Percentiles rank a stretch among this genome's conserved stretches.
These are phyloP conservation scores for Saguinus imperator DNA, from an alignment of 2,113 vertebrate species.

Conservation along the genomic window DNA sequence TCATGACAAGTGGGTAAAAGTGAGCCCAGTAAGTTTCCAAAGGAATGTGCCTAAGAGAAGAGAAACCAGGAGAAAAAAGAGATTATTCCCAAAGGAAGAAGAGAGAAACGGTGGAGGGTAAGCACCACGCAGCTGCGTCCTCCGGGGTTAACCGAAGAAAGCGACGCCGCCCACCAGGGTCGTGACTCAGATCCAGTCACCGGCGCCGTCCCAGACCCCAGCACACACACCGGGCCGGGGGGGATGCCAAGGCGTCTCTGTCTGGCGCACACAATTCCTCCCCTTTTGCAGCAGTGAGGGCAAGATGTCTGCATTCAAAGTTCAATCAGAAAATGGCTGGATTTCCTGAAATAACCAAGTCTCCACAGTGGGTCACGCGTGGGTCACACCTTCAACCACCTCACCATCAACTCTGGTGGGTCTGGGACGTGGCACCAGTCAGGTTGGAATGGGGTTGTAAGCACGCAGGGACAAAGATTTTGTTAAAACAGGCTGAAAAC, in stretches of 20 bases:
- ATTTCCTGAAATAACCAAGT: not conserved
- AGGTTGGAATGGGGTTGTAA: not conserved
- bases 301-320: not conserved
- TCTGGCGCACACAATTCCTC: not conserved
- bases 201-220: no score
- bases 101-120: not conserved
- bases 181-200: no score
- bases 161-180: not conserved
- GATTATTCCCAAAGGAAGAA: rapidly evolving
- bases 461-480: not conserved
- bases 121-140: rapidly evolving
- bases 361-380: rapidly evolving
- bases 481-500: not conserved
- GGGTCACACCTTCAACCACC: not conserved
- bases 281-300: not conserved
- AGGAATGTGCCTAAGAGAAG: not conserved
- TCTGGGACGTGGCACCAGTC: not conserved
- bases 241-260: not conserved
- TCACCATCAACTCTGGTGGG: rapidly evolving
- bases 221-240: no score
- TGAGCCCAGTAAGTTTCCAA: not conserved
- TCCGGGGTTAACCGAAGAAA: not conserved
- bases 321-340: not conserved
- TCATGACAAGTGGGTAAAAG: not conserved
- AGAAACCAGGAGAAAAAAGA: not conserved